Percentiles rank a stretch among this genome's conserved stretches.
Evolutionary conservation across 2,113 vertebrate genomes (phyloP).

Genomic region (Lepidiolamprologus cunningtoni): DNA sequence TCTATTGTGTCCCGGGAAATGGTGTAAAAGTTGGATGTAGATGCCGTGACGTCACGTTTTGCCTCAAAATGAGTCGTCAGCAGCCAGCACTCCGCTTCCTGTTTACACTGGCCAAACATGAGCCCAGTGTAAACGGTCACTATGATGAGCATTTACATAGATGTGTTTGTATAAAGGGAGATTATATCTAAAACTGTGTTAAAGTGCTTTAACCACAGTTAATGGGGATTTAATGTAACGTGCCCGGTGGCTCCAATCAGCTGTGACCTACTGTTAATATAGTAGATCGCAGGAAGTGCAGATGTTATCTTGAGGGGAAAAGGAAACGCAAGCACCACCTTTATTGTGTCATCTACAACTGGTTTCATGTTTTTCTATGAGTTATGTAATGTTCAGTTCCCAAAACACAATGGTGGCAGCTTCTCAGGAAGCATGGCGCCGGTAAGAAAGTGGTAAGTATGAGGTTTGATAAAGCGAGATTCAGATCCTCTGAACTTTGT

Average conservation of each 20-base stretch:
- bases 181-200: background rate
- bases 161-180: background rate
- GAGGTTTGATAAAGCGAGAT: background rate
- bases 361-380: background rate
- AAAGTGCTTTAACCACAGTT: background rate
- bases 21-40: background rate
- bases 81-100: background rate
- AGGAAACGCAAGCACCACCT: background rate
- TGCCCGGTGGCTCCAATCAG: background rate
- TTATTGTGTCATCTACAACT: background rate
- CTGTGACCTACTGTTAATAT: background rate
- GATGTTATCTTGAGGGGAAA: background rate
- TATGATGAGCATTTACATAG: background rate
- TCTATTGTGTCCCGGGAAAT: background rate
- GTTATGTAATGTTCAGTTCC: background rate
- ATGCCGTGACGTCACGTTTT: background rate
- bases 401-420: background rate
- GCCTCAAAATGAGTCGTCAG: background rate
- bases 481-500: background rate
- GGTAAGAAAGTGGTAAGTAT: background rate
- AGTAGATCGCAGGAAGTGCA: background rate
- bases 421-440: background rate
- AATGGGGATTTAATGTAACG: rapidly evolving
- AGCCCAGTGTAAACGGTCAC: background rate
- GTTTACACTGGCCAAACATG: background rate